A percentile compares a stretch with the other conserved stretches of the same genome.
phyloP scores from a whole-genome alignment of 1,140 invertebrate species.

The Pomacea maculata region DNA sequence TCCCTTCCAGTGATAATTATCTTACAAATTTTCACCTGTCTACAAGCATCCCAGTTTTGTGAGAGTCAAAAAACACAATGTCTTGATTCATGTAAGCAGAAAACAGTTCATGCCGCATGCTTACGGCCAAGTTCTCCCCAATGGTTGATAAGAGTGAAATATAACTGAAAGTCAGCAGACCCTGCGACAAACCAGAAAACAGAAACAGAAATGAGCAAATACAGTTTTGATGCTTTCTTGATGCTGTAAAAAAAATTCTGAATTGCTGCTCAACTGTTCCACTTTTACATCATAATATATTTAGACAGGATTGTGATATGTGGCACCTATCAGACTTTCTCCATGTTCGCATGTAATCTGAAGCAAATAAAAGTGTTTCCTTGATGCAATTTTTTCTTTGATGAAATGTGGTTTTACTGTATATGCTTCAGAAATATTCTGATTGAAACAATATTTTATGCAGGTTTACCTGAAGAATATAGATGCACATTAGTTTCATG shows the following conservation, averaged over 20 bases:
- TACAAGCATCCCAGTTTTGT: constrained; percentile 89
- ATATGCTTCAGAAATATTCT: too few relatives aligned
- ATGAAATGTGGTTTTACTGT: too few relatives aligned
- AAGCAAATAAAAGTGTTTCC: too few relatives aligned
- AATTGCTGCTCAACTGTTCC: too few relatives aligned
- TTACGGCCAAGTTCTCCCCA: constrained; percentile 84
- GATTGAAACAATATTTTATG: not conserved
- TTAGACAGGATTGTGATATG: too few relatives aligned
- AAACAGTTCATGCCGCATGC: constrained; percentile 85
- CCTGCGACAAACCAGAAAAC: constrained; percentile 70
- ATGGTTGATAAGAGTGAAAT: constrained; percentile 86
- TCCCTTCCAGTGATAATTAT: too few relatives aligned
- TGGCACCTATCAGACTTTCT: too few relatives aligned
- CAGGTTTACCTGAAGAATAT: constrained; percentile 73
- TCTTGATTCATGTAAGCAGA: constrained; percentile 86
- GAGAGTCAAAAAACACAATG: constrained; percentile 89
- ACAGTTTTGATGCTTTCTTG: too few relatives aligned
- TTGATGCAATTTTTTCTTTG: too few relatives aligned
- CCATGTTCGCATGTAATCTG: too few relatives aligned
- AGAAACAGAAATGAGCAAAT: not conserved
- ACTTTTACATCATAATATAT: too few relatives aligned
- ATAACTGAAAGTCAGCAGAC: constrained; percentile 87
- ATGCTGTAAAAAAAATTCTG: too few relatives aligned
- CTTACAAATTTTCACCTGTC: constrained; percentile 72
- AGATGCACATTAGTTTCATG: constrained; percentile 73